Percentiles rank a stretch among this genome's conserved stretches.
These are phyloP conservation scores for Xiphophorus maculatus DNA, from an alignment of 2,113 vertebrate species.

Conservation along the genomic window DNA sequence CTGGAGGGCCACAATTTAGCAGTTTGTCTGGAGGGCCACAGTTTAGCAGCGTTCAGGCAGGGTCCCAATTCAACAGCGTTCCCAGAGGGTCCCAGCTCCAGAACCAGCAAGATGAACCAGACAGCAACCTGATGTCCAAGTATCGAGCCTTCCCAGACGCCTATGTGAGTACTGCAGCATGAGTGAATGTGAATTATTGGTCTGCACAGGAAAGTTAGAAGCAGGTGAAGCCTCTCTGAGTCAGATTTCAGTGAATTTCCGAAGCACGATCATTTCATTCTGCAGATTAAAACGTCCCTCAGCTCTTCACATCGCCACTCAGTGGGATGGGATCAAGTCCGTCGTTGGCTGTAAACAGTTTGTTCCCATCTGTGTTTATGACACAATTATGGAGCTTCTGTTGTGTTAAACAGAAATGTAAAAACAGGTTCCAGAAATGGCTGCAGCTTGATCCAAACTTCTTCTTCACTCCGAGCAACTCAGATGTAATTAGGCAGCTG, in stretches of 20 bases:
- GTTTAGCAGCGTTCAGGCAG: conserved; percentile 34
- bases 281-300: no score
- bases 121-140: conserved; percentile 46
- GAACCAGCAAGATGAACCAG: conserved; percentile 32
- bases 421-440: background rate
- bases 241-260: no score
- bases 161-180: conserved; percentile 81
- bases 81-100: conserved; percentile 38
- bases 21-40: background rate
- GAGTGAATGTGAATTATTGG: no score
- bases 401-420: background rate
- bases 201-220: no score
- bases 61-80: conserved; percentile 11
- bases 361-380: no score
- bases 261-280: no score
- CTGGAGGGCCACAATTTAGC: no score
- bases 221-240: no score
- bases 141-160: conserved; percentile 73
- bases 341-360: no score
- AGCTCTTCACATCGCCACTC: no score
- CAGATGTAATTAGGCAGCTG: background rate
- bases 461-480: background rate
- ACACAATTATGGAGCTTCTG: background rate
- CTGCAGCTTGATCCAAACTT: background rate
- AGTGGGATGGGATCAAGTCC: no score